Evolutionary conservation across 2,888 invertebrate species (phyloP), one percentile per base, ranked within the genome.

Genomic region (Cacoxenus indagator): DNA sequence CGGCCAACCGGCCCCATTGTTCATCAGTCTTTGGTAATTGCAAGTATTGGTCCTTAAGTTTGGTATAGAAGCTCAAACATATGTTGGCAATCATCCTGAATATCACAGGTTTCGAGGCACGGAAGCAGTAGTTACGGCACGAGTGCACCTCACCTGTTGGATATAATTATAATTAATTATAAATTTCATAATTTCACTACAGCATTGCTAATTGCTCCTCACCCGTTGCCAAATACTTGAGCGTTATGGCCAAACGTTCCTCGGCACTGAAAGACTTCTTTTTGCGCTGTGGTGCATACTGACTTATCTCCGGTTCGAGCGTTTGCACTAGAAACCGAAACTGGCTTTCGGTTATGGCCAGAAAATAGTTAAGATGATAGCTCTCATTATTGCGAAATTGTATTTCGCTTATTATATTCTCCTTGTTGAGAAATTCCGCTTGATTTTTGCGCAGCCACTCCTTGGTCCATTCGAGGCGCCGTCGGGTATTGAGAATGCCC

Each of bases 221-320:
- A 87, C 87, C 87, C 78, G 87, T 87, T 72, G 87, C 87, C 78
- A 87, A 78, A 83, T 87, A 87, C 79, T 87, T 87, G 67, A 87
- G 78, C 76, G 87, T 87, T 74, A 87, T 87, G 68, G 87, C 86
- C 65, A 87, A 79, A 31, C 87, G 84, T 73, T 86, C 86, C 76
- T 87, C 87, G 27, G 87, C 85, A 71, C 86, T 86, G 69, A 87
- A 87, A 26, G 86, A 82, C 71, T 86, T 87, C 72, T 86, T 85
- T 69, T 86, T 87, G 68, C 87, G 83, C 73, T 86, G 87, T 19
- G 87, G 87, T 72, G 87, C 86, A 70, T 86, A 86, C 69, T 85
- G 81, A 72, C 85, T 85, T 54, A 87, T 87, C 61, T 86, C 81
- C 62, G 86, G 85, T 71, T 83, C 85, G 71, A 87, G 72, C 70